Percentiles rank a stretch among this genome's conserved stretches.
phyloP scores from a whole-genome alignment of 2,113 vertebrate genomes.

The Sorex araneus region DNA sequence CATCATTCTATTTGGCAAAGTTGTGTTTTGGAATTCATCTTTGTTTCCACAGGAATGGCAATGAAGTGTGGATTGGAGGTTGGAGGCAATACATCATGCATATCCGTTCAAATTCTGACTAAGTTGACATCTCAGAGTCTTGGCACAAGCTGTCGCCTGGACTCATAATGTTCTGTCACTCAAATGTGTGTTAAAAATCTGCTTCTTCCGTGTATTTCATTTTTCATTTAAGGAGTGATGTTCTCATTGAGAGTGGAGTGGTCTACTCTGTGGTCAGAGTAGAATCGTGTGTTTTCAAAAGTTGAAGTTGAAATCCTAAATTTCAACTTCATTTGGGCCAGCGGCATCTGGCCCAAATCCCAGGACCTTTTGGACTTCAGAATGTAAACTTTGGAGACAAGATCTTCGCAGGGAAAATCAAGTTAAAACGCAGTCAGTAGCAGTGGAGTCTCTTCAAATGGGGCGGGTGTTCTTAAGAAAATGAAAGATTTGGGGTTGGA shows the following conservation, averaged over 20 bases:
- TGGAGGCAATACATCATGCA: background rate
- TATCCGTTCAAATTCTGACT: background rate
- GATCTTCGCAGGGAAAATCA: background rate
- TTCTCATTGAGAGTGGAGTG: background rate
- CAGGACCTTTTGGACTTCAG: too few species aligned
- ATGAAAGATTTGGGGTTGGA: too few species aligned
- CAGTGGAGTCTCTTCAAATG: background rate
- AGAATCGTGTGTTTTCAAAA: background rate
- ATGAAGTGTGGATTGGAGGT: background rate
- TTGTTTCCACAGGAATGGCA: background rate
- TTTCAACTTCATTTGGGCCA: too few species aligned
- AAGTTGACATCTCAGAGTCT: background rate
- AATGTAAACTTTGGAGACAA: background rate
- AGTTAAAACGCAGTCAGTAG: background rate
- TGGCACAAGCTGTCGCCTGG: background rate
- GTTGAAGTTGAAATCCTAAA: background rate
- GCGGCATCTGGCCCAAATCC: too few species aligned
- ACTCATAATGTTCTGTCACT: background rate
- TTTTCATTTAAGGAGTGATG: background rate
- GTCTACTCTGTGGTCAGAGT: background rate
- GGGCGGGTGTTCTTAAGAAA: background rate
- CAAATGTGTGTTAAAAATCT: background rate
- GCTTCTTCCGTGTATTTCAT: background rate
- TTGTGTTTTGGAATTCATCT: background rate
- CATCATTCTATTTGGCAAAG: background rate